Percentiles rank a stretch among this genome's conserved stretches.
phyloP scores from a whole-genome alignment of 2,797 vertebrate genomes.

The Chloroceryle amazona region DNA sequence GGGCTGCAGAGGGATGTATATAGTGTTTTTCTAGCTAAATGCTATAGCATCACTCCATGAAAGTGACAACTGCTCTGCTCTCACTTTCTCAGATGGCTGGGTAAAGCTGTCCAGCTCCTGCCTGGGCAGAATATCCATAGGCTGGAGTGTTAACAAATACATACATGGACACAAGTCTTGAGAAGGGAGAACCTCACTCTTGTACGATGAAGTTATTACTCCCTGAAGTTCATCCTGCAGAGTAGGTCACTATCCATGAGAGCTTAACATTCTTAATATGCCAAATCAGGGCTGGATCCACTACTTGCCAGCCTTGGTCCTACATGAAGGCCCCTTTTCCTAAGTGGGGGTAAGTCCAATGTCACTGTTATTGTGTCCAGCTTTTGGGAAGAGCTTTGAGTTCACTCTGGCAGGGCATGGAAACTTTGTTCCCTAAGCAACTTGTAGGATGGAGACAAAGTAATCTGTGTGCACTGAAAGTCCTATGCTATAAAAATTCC shows the following conservation, averaged over 20 bases:
- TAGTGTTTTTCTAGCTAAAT: background rate
- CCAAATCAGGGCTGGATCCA: background rate
- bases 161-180: fast-evolving
- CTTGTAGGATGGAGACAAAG: background rate
- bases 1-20: background rate
- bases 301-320: background rate
- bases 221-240: background rate
- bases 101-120: background rate
- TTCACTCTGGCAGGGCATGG: background rate
- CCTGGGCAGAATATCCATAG: background rate
- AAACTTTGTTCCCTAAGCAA: background rate
- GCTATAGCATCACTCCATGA: background rate
- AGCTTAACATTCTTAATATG: background rate
- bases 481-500: background rate
- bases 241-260: fast-evolving
- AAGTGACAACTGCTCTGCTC: background rate
- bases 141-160: background rate
- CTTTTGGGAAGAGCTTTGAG: background rate
- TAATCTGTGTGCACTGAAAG: background rate
- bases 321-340: background rate
- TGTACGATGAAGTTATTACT: fast-evolving
- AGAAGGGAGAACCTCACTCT: background rate
- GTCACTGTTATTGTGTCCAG: fast-evolving
- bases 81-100: background rate
- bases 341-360: background rate